A percentile compares a stretch with the other conserved stretches of the same genome.
Evolutionary conservation across 2,797 vertebrate genomes (phyloP).

Genomic region (Melanotaenia pygmaea): DNA sequence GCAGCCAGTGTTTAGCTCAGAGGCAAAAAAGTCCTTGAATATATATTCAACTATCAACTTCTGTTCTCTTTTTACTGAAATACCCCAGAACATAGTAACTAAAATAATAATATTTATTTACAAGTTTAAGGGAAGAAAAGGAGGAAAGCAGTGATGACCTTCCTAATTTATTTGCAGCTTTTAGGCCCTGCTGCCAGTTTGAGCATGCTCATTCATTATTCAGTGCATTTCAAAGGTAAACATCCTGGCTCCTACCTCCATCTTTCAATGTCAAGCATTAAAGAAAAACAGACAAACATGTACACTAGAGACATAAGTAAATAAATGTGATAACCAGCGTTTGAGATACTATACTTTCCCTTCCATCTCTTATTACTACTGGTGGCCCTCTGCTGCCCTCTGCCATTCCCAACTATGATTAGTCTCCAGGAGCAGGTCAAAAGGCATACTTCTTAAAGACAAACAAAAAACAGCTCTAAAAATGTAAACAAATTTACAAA

Average conservation of each 20-base stretch:
- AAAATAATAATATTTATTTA: not conserved
- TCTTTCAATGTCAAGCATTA: slow-evolving; percentile 41
- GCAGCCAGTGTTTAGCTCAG: not conserved
- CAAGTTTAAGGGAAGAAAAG: not conserved
- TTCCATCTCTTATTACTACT: slow-evolving; percentile 46
- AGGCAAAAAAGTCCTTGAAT: not conserved
- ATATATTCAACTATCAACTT: not conserved
- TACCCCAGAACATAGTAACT: not conserved
- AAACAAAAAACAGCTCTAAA: no score
- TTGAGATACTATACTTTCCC: slow-evolving; percentile 33
- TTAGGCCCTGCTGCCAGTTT: slow-evolving; percentile 32
- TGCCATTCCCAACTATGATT: slow-evolving; percentile 27
- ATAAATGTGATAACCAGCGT: slow-evolving; percentile 39
- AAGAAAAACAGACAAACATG: slow-evolving; percentile 30
- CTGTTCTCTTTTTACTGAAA: not conserved
- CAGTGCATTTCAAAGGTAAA: slow-evolving; percentile 65
- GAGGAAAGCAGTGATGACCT: not conserved
- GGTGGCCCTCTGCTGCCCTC: slow-evolving; percentile 20
- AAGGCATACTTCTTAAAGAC: no score
- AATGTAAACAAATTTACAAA: no score
- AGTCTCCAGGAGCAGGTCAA: slow-evolving; percentile 38
- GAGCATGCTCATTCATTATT: slow-evolving; percentile 55
- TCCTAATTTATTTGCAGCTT: slow-evolving; percentile 6
- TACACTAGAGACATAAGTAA: slow-evolving; percentile 38
- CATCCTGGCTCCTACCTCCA: slow-evolving; percentile 67